These are phyloP conservation scores for Lapara coniferarum DNA, from an alignment of 2,888 invertebrate genomes.

Conservation along the genomic window DNA sequence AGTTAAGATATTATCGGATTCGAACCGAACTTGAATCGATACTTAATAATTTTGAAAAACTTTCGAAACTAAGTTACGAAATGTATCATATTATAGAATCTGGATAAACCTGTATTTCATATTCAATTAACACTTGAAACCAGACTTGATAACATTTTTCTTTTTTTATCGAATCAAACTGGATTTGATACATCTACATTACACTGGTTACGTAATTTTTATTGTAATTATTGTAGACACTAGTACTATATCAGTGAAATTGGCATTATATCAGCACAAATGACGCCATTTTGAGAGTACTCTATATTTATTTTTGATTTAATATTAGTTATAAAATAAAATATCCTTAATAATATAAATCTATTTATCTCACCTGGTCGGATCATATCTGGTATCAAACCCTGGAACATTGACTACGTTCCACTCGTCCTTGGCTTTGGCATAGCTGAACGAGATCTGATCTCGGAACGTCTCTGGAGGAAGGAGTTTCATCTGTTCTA, in stretches of 20 bases:
- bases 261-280: too few species aligned
- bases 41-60: slow-evolving; percentile 26
- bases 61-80: slow-evolving; percentile 4
- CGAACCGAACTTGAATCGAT: slow-evolving; percentile 15
- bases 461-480: slow-evolving; percentile 90
- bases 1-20: slow-evolving; percentile 24
- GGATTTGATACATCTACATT: neutral
- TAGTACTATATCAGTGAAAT: neutral
- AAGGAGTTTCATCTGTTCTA: slow-evolving; percentile 96
- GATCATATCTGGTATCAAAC: slow-evolving; percentile 90
- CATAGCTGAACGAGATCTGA: slow-evolving; percentile 95
- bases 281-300: too few species aligned
- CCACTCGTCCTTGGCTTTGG: slow-evolving; percentile 90
- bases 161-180: neutral
- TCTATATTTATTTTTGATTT: too few species aligned
- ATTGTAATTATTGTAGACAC: neutral
- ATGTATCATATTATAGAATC: neutral
- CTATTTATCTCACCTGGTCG: slow-evolving; percentile 86
- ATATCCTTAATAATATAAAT: neutral
- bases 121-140: slow-evolving; percentile 1
- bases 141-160: neutral
- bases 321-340: neutral
- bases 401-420: slow-evolving; percentile 94
- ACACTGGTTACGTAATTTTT: neutral
- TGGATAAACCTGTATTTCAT: slow-evolving; percentile 11